Evolutionary conservation across 2,888 invertebrate genomes (phyloP), one percentile per base, ranked within the genome.

Genomic region (Calephelis perditalis): DNA sequence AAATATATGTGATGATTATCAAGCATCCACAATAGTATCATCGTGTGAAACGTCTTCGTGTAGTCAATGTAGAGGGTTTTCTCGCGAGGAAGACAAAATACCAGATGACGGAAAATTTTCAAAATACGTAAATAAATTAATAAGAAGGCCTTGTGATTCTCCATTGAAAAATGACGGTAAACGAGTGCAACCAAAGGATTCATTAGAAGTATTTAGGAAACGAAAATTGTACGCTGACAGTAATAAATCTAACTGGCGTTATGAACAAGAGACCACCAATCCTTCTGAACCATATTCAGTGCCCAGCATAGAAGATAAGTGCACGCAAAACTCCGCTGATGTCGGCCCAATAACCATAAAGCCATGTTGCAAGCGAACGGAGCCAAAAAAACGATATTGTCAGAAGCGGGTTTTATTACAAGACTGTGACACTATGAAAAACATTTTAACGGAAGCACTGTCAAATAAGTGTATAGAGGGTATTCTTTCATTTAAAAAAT

Each of bases 101-200:
- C 36, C 56, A 35, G 63, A 69, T 12, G 60, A 68, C 35, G 58
- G 59, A 11, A 63, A 63, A 26, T 64, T 65, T 57, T 61, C 60
- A 1, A 76, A 74, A 55, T 62, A 75, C 47, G 68, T 74, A 0
- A 68, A 62, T 10, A 81, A 70, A 63, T 68, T 73, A 4, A 74
- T 70, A 45, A 65, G 65, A 7, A 73, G 70, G 55, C 56, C 59
- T 2, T 60, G 56, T 26, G 56, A 63, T 7, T 36, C 54, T 8
- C 56, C 56, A 43, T 55, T 64, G n/a, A 68, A 70, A 58, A 57
- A 67, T 40, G 63, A 62, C 11, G 65, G 54, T 6, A 75, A 62
- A 59, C 73, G 84, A 55, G 26, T 77, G 0, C 49, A 70, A 3
- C 85, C 86, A 0, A 87, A 87, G 70, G 87, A 88, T 71, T 87